A percentile compares a stretch with the other conserved stretches of the same genome.
phyloP scores from a whole-genome alignment of 2,888 invertebrate genomes.

The Nomada flava region DNA sequence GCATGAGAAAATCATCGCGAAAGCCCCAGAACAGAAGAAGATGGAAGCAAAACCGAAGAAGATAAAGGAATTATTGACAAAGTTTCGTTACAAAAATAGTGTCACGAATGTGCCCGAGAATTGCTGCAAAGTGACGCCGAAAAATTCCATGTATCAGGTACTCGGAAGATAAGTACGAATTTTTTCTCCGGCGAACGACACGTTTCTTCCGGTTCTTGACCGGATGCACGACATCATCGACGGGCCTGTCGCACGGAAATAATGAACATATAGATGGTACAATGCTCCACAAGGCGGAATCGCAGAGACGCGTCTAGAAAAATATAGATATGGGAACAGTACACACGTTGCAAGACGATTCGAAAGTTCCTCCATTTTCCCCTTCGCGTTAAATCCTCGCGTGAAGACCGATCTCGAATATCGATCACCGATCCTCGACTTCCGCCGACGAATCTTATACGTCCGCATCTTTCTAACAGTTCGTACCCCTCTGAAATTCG shows the following conservation, averaged over 20 bases:
- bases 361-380: conserved; percentile 38
- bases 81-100: too few species aligned
- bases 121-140: neutral
- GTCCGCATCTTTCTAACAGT: neutral
- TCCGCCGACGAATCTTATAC: neutral
- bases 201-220: conserved; percentile 14
- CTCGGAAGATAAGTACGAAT: neutral
- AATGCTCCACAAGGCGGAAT: conserved; percentile 47
- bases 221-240: conserved; percentile 44
- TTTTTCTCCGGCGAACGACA: conserved; percentile 22
- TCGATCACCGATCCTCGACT: conserved; percentile 10
- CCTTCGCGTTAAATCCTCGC: neutral
- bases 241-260: conserved; percentile 54
- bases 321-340: conserved; percentile 65
- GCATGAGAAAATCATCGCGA: too few species aligned
- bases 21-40: too few species aligned
- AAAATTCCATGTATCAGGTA: neutral
- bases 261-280: conserved; percentile 61
- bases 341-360: conserved; percentile 58
- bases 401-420: conserved; percentile 25
- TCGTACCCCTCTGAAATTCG: neutral
- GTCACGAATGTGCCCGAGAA: neutral
- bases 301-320: conserved; percentile 66
- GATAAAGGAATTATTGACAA: too few species aligned
- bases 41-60: too few species aligned